Percentiles rank a stretch among this genome's conserved stretches.
These are phyloP conservation scores for Theristicus caerulescens DNA, from an alignment of 2,113 vertebrate genomes.

Conservation along the genomic window DNA sequence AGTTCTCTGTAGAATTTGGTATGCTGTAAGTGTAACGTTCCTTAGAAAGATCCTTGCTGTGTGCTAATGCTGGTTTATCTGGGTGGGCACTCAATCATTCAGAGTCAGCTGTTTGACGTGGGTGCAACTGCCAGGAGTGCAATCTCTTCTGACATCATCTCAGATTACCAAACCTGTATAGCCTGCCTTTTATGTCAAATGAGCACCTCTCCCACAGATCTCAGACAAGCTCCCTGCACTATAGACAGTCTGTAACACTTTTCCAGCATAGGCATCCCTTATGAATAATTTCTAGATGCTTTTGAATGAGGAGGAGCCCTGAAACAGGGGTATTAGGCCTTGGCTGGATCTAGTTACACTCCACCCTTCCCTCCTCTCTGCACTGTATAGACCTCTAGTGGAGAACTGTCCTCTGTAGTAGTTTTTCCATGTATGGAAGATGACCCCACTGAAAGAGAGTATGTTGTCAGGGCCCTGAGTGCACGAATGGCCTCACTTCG, in stretches of 20 bases:
- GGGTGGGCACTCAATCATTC: not conserved
- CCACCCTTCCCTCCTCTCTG: not conserved
- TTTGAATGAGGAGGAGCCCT: not conserved
- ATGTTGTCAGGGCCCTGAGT: not conserved
- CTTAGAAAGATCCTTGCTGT: not conserved
- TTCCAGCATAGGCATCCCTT: not conserved
- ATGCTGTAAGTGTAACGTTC: accelerated
- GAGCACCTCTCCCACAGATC: not conserved
- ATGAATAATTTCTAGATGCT: not conserved
- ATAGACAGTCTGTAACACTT: not conserved
- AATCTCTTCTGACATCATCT: not conserved
- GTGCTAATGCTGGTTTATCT: not conserved
- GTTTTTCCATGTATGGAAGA: not conserved
- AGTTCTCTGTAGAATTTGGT: not conserved
- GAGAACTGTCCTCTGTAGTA: not conserved
- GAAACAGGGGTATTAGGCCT: not conserved
- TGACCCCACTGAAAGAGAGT: not conserved
- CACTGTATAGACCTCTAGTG: not conserved
- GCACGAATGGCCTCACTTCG: not conserved
- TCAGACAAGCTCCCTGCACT: not conserved
- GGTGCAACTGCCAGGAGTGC: not conserved
- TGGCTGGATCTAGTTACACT: not conserved
- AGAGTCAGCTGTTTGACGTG: accelerated
- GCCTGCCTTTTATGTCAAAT: not conserved
- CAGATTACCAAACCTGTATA: not conserved